Conservation (phyloP, 1,140 invertebrate species). For the Hylaeus anthracinus region DNA sequence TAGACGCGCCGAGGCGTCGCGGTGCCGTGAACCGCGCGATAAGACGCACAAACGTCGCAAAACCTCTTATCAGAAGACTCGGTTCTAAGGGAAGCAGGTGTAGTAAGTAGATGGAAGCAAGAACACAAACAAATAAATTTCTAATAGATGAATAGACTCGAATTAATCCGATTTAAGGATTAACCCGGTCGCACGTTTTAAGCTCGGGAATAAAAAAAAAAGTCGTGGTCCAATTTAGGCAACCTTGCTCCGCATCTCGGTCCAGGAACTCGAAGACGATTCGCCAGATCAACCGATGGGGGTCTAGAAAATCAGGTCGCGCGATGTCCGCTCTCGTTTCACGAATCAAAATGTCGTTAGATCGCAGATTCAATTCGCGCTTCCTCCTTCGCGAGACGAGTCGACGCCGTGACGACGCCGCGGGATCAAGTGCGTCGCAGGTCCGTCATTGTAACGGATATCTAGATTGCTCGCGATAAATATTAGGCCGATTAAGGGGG, state of each 20-base stretch:
- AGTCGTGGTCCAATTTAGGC: too few relatives aligned
- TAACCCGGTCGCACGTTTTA: too few relatives aligned
- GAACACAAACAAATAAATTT: too few relatives aligned
- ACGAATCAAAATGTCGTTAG: not conserved
- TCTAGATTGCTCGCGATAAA: constrained; percentile 17
- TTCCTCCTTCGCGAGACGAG: constrained; percentile 1
- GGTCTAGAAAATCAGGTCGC: not conserved
- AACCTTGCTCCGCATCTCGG: not conserved
- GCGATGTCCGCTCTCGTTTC: not conserved
- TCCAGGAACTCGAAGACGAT: not conserved
- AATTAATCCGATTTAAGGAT: too few relatives aligned
- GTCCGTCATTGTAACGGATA: constrained; percentile 3
- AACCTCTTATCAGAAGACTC: too few relatives aligned
- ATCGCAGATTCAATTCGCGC: not conserved
- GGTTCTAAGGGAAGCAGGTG: too few relatives aligned
- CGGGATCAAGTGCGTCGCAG: not conserved
- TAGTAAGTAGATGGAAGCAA: too few relatives aligned
- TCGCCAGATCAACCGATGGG: not conserved
- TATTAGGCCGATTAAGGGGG: constrained; percentile 7
- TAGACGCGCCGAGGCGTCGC: too few relatives aligned
- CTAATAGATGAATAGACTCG: too few relatives aligned
- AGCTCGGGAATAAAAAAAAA: too few relatives aligned
- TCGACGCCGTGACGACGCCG: not conserved
- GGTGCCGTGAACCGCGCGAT: too few relatives aligned
- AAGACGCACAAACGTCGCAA: not conserved